Conservation (phyloP, 2,113 vertebrate genomes). For the Neolamprologus modestus region DNA sequence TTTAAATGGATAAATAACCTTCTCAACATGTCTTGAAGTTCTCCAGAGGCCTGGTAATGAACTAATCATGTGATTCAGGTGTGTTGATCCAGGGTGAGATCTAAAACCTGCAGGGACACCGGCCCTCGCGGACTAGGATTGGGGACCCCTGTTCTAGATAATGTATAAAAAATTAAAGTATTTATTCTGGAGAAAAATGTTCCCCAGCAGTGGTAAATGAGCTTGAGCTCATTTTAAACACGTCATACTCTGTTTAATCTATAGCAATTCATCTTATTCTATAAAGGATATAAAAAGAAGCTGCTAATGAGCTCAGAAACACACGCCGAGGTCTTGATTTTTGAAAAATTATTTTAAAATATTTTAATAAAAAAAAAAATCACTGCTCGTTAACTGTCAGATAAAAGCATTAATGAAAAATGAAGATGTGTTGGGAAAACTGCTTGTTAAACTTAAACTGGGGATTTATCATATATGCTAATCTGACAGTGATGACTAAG, state of each 20-base stretch:
- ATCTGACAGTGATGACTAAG: background rate
- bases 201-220: background rate
- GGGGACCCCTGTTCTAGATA: background rate
- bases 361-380: background rate
- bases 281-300: background rate
- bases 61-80: too few species aligned
- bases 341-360: background rate
- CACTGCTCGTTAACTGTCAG: background rate
- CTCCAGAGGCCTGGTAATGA: rapidly evolving
- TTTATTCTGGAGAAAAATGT: background rate
- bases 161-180: background rate
- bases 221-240: background rate
- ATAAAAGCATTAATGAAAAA: background rate
- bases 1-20: too few species aligned
- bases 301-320: background rate
- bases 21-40: too few species aligned
- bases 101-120: too few species aligned
- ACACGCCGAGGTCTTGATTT: background rate
- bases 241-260: background rate
- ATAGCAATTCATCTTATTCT: background rate
- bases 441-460: background rate
- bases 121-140: too few species aligned
- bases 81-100: too few species aligned
- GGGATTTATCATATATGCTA: background rate
- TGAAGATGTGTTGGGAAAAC: background rate